phyloP scores from a whole-genome alignment of 2,797 vertebrate genomes.

The Neostethus bicornis region DNA sequence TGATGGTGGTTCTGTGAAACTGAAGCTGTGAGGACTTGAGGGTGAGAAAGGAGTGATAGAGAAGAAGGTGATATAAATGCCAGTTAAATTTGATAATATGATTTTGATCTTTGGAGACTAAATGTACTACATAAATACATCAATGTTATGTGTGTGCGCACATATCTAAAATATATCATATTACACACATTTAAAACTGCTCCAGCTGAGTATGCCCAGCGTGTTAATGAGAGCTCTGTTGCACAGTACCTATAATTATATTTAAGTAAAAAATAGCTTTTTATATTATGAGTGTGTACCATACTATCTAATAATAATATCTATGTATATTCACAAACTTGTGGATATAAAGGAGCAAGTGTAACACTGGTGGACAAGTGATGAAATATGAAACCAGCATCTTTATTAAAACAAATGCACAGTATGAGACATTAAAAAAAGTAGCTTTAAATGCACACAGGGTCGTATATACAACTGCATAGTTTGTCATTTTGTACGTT shows the following conservation, averaged over 20 bases:
- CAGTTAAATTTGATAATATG: slow-evolving; percentile 51
- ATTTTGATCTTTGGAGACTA: slow-evolving; percentile 33
- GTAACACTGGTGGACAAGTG: slow-evolving; percentile 6
- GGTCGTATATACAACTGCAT: not conserved
- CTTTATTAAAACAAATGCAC: slow-evolving; percentile 16
- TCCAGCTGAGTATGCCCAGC: slow-evolving; percentile 53
- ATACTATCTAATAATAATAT: slow-evolving; percentile 15
- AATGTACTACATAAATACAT: slow-evolving; percentile 10
- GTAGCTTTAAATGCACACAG: not conserved
- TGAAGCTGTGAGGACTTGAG: slow-evolving; percentile 20
- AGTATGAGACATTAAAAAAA: slow-evolving; percentile 6
- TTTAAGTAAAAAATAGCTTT: slow-evolving; percentile 29
- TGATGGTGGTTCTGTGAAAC: slow-evolving; percentile 39
- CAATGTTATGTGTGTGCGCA: slow-evolving; percentile 7
- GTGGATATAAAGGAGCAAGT: slow-evolving; percentile 28
- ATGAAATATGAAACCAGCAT: slow-evolving; percentile 28
- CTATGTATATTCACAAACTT: slow-evolving; percentile 1
- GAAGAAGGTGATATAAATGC: slow-evolving; percentile 36
- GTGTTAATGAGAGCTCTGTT: slow-evolving; percentile 51
- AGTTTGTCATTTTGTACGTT: too few relatives aligned
- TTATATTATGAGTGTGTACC: slow-evolving; percentile 10
- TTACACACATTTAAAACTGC: slow-evolving; percentile 49
- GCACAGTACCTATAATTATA: slow-evolving; percentile 62
- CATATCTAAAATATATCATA: slow-evolving; percentile 56
- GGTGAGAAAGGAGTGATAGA: slow-evolving; percentile 19